These are phyloP conservation scores for Heterochromis multidens DNA, from an alignment of 2,113 vertebrate genomes.

Conservation along the genomic window DNA sequence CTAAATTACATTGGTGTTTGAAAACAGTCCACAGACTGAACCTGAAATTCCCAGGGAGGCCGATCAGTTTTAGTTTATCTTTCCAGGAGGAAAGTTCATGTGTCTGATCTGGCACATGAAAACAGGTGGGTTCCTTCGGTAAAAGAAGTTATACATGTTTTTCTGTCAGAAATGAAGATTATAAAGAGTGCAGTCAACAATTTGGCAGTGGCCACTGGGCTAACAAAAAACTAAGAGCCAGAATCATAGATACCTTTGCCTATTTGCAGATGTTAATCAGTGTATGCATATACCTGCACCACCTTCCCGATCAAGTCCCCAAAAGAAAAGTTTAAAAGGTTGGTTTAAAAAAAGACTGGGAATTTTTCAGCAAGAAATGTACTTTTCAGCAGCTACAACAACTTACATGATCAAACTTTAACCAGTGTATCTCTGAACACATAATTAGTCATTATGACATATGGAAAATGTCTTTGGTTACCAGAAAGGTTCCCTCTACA, in stretches of 20 bases:
- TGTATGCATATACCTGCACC: background rate
- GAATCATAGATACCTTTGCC: conserved; percentile 13
- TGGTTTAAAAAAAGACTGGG: background rate
- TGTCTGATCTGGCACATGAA: background rate
- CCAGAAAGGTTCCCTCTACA: conserved; percentile 14
- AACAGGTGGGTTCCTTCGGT: background rate
- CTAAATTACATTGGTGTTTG: background rate
- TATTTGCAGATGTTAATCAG: conserved; percentile 15
- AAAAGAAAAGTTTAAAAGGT: conserved; percentile 37
- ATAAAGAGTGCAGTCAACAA: background rate
- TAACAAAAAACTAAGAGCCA: background rate
- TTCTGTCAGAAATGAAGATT: background rate
- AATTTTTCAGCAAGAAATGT: background rate
- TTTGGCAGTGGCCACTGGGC: background rate
- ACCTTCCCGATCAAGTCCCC: background rate
- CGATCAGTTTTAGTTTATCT: background rate
- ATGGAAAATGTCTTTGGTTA: conserved; percentile 40
- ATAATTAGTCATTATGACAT: conserved; percentile 3
- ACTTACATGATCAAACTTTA: background rate
- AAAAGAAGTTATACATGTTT: background rate
- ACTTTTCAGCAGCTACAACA: background rate
- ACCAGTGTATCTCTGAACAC: background rate
- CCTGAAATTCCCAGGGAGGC: background rate
- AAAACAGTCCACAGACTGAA: background rate
- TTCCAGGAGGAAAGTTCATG: background rate